phyloP scores from a whole-genome alignment of 2,888 invertebrate genomes.

The Mallateleia sp. region DNA sequence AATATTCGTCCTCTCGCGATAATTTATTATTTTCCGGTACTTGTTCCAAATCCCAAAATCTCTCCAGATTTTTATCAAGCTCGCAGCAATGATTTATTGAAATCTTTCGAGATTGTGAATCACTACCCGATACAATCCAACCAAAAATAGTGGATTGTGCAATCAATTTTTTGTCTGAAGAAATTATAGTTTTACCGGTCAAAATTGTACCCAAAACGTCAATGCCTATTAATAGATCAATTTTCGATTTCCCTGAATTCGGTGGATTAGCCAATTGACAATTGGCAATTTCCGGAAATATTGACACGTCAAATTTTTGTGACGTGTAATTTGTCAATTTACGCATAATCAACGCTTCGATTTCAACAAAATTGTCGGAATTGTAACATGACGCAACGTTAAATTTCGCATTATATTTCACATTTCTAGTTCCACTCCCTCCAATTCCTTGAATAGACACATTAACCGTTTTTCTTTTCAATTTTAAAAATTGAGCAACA shows the following conservation, averaged over 20 bases:
- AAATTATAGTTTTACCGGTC: not conserved
- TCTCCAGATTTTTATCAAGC: not conserved
- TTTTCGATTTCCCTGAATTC: too few relatives aligned
- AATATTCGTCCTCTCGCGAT: not conserved
- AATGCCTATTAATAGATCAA: not conserved
- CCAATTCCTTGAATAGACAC: not conserved
- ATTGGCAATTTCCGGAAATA: not conserved
- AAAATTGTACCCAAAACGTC: not conserved
- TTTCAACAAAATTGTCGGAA: not conserved
- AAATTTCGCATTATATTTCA: too few relatives aligned
- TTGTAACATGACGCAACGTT: too few relatives aligned
- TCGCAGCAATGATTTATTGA: too few relatives aligned
- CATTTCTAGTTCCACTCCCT: too few relatives aligned
- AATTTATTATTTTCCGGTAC: not conserved
- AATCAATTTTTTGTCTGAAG: not conserved
- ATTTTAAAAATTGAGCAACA: not conserved
- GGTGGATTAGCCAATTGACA: not conserved
- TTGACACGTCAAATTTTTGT: not conserved
- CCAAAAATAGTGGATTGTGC: constrained; percentile 18
- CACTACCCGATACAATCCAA: not conserved
- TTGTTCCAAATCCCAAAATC: not conserved
- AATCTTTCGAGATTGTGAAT: too few relatives aligned
- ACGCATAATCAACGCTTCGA: not conserved
- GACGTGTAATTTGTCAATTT: not conserved
- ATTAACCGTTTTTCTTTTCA: not conserved